Evolutionary conservation across 2,113 vertebrate species (phyloP), one percentile per base, ranked within the genome.

Genomic region (Entelurus aequoreus): DNA sequence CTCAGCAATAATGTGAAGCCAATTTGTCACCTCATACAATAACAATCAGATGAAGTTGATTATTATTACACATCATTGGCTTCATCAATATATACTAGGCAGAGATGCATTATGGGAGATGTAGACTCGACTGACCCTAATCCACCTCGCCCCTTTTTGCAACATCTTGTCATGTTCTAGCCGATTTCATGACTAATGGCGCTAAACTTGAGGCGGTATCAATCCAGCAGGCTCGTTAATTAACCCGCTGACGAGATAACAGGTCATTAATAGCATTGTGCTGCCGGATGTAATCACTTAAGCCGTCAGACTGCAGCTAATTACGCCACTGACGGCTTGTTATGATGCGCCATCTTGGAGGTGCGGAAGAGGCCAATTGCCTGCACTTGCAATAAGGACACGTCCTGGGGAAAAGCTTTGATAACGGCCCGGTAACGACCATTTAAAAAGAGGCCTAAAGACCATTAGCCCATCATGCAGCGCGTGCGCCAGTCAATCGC

Each of bases 241-340:
- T 79, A 84, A 78, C 86, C 80, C 74, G 40, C 68, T 35, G 72
- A 80, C 13, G 64, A 75, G 81, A 87, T 86, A 84, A 71, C 71
- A 62, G 75, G 77, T 83, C 85, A 88, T 87, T 84, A 88, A 89
- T 85, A 78, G 77, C 81, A 72, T 76, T 76, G 74, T 73, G 72
- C 78, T 68, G 71, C 65, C 68, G 82, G 78, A 77, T 69, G 68
- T 80, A 77, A 86, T 87, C 78, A 52, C 69, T 83, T 74, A 79
- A 49, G 51, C 63, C 69, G 54, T 8, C 60, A 66, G 13, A 63
- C 69, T 60, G 56, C 54, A 70, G 66, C 76, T 79, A 65, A 69
- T 85, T 83, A 81, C 51, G 14, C 62, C 68, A 54, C 48, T 47
- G 75, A 73, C 71, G 52, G 49, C 71, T 66, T 60, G 1, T 28